Evolutionary conservation across 2,113 vertebrate species (phyloP).

Genomic region (Hippolais icterina): DNA sequence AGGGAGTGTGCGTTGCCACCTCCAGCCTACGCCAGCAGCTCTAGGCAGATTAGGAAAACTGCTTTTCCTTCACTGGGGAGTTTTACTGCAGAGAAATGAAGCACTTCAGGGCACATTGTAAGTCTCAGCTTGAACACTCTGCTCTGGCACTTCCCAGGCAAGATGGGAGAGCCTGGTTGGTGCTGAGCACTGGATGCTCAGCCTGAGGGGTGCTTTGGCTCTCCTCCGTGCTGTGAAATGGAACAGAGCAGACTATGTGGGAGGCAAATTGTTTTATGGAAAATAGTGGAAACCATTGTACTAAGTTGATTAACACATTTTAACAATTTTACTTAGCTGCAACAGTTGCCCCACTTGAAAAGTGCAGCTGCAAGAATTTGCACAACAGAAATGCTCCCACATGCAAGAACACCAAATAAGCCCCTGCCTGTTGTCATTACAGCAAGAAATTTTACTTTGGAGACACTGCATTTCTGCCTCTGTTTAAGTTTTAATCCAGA

Average conservation of each 20-base stretch:
- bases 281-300: not conserved
- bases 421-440: not conserved
- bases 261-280: slow-evolving; percentile 7
- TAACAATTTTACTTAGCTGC: not conserved
- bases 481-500: not conserved
- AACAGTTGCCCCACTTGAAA: not conserved
- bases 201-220: not conserved
- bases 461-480: slow-evolving; percentile 5
- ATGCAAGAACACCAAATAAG: not conserved
- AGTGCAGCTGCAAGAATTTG: not conserved
- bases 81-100: not conserved
- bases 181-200: not conserved
- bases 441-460: not conserved
- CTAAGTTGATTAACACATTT: not conserved
- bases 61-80: not conserved
- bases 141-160: not conserved
- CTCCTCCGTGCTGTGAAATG: not conserved
- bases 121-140: not conserved
- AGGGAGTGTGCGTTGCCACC: not conserved
- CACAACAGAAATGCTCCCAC: not conserved
- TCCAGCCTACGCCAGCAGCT: not conserved
- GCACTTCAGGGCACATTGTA: not conserved
- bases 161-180: not conserved
- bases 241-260: not conserved
- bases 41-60: not conserved